Percentiles rank a stretch among this genome's conserved stretches.
Evolutionary conservation across 1,140 invertebrate genomes (phyloP).

Genomic region (Scylla paramamosain): DNA sequence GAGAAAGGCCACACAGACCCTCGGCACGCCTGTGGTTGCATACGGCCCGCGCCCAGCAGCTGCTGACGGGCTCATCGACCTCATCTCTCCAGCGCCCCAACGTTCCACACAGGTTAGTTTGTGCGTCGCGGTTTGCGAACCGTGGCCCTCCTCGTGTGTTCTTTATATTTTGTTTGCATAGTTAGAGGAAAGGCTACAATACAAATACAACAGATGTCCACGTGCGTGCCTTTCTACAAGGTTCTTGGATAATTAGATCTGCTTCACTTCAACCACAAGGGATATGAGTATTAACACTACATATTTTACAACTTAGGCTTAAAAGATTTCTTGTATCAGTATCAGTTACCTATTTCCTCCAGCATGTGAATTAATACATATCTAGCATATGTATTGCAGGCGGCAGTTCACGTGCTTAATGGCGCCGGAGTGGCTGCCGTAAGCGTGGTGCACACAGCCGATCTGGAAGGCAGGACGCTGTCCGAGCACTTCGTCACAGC

Average conservation of each 20-base stretch:
- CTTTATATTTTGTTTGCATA: too few species aligned
- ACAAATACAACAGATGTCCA: too few species aligned
- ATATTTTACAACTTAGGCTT: too few species aligned
- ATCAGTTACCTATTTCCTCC: too few species aligned
- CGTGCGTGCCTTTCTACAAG: background rate
- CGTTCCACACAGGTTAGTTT: constrained; percentile 42
- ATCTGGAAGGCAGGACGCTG: constrained; percentile 43
- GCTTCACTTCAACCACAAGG: too few species aligned
- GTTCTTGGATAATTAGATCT: background rate
- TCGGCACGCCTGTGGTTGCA: constrained; percentile 45
- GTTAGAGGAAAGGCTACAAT: too few species aligned
- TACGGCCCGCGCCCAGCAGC: constrained; percentile 45
- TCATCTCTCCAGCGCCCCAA: constrained; percentile 57
- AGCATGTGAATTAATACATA: too few species aligned
- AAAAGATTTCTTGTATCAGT: too few species aligned
- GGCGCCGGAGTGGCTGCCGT: constrained; percentile 44
- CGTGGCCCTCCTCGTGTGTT: too few species aligned
- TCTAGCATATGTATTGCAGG: constrained; percentile 5
- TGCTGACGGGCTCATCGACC: constrained; percentile 36
- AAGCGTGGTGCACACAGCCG: constrained; percentile 63
- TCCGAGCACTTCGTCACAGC: constrained; percentile 53
- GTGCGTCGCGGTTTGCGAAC: background rate
- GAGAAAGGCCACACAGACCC: constrained; percentile 10
- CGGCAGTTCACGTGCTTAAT: constrained; percentile 49
- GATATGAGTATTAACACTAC: too few species aligned